These are phyloP conservation scores for Archaeoteleia sp. DNA, from an alignment of 2,888 invertebrate genomes.

Conservation along the genomic window DNA sequence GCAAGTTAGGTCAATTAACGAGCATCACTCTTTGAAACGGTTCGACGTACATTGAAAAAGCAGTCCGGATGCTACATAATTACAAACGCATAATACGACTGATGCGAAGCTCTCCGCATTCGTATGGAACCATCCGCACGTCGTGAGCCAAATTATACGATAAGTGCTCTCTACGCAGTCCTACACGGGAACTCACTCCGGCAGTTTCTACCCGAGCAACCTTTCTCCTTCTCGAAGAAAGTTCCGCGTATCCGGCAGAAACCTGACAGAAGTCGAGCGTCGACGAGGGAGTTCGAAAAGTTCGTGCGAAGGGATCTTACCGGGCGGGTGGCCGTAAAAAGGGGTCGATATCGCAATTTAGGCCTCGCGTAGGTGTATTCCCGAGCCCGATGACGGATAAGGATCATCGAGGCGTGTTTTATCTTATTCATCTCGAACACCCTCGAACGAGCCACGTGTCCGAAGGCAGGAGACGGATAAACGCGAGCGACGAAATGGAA, in stretches of 20 bases:
- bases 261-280: constrained; percentile 23
- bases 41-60: too few species aligned
- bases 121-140: constrained; percentile 1
- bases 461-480: too few species aligned
- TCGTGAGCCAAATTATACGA: constrained; percentile 31
- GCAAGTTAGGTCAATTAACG: too few species aligned
- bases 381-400: constrained; percentile 67
- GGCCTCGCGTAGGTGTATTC: constrained; percentile 17
- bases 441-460: too few species aligned
- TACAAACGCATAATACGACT: constrained; percentile 43
- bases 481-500: constrained; percentile 56
- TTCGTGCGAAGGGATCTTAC: constrained; percentile 38
- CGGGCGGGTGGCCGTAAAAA: constrained; percentile 23
- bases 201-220: constrained; percentile 34
- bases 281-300: constrained; percentile 51
- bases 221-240: constrained; percentile 33
- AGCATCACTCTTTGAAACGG: constrained; percentile 13
- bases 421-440: constrained; percentile 69
- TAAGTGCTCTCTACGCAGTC: constrained; percentile 16
- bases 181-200: constrained; percentile 31
- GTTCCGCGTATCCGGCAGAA: constrained; percentile 23
- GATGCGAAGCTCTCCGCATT: constrained; percentile 29
- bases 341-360: constrained; percentile 70
- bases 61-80: constrained; percentile 25
- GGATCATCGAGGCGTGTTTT: constrained; percentile 70